Evolutionary conservation across 2,797 vertebrate species (phyloP).

Genomic region (Betta splendens): DNA sequence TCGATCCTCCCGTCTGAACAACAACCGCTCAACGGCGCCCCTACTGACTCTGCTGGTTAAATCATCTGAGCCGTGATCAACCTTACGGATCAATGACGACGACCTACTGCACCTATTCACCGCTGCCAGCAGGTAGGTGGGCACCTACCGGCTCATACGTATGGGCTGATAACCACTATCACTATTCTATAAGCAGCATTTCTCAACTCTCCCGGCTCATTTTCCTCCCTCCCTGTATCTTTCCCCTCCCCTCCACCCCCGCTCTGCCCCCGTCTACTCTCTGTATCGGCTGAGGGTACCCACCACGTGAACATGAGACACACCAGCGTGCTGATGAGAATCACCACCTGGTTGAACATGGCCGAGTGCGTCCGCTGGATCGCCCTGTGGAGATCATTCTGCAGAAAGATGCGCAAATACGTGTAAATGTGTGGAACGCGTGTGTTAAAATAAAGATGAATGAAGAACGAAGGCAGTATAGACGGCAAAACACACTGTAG

Average conservation of each 20-base stretch:
- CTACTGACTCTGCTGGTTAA: too few relatives aligned
- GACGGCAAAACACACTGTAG: not conserved
- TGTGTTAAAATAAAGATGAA: constrained; percentile 7
- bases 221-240: constrained; percentile 12
- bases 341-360: constrained; percentile 91
- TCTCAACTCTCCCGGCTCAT: constrained; percentile 14
- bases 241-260: constrained; percentile 3
- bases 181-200: constrained; percentile 19
- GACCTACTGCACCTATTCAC: too few relatives aligned
- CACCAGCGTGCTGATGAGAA: constrained; percentile 87
- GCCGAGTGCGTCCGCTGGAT: constrained; percentile 88
- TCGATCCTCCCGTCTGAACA: too few relatives aligned
- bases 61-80: too few relatives aligned
- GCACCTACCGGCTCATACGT: too few relatives aligned
- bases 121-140: too few relatives aligned
- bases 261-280: constrained; percentile 8
- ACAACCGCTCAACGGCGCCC: too few relatives aligned
- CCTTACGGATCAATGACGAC: too few relatives aligned
- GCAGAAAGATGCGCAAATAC: constrained; percentile 28
- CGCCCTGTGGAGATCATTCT: constrained; percentile 88
- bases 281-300: constrained; percentile 51
- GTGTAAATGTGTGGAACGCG: constrained; percentile 2
- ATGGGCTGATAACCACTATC: constrained; percentile 62
- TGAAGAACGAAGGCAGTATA: too few relatives aligned
- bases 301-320: constrained; percentile 91